Conservation (phyloP, 2,888 invertebrate species). For the Griposia aprilina region DNA sequence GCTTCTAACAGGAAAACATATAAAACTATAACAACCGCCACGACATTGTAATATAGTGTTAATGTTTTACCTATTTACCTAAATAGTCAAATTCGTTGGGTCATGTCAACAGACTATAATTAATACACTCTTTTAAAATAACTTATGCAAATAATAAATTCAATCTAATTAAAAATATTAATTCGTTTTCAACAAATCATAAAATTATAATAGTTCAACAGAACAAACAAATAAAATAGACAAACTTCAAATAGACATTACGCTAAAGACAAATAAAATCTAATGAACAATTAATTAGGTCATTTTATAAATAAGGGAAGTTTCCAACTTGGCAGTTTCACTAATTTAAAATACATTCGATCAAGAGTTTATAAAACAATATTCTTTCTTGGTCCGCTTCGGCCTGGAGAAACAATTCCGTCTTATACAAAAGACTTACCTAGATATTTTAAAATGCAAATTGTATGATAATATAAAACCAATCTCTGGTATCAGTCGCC, state of each 20-base stretch:
- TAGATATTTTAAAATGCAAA: conserved; percentile 36
- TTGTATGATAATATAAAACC: conserved; percentile 46
- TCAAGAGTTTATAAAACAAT: conserved; percentile 28
- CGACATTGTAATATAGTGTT: neutral
- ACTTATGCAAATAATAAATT: conserved; percentile 54
- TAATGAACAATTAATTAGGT: conserved; percentile 18
- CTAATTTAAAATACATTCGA: conserved; percentile 40
- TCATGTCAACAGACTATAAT: conserved; percentile 24
- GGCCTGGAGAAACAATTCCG: conserved; percentile 53
- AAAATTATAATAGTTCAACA: conserved; percentile 53
- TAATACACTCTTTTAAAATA: conserved; percentile 49
- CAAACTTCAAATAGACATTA: conserved; percentile 48
- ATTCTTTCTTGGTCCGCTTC: conserved; percentile 59
- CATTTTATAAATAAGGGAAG: conserved; percentile 6
- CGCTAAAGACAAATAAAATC: conserved; percentile 20
- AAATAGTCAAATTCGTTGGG: conserved; percentile 38
- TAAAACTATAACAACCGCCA: conserved; percentile 7
- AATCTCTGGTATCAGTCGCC: conserved; percentile 45
- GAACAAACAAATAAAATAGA: conserved; percentile 33
- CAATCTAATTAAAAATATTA: conserved; percentile 46
- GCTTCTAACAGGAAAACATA: conserved; percentile 10
- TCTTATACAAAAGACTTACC: conserved; percentile 58
- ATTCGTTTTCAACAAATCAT: conserved; percentile 61
- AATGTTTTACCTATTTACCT: conserved; percentile 10
- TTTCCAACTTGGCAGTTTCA: conserved; percentile 15